A percentile compares a stretch with the other conserved stretches of the same genome.
These are phyloP conservation scores for Colletes collaris DNA, from an alignment of 2,888 invertebrate genomes.

Conservation along the genomic window DNA sequence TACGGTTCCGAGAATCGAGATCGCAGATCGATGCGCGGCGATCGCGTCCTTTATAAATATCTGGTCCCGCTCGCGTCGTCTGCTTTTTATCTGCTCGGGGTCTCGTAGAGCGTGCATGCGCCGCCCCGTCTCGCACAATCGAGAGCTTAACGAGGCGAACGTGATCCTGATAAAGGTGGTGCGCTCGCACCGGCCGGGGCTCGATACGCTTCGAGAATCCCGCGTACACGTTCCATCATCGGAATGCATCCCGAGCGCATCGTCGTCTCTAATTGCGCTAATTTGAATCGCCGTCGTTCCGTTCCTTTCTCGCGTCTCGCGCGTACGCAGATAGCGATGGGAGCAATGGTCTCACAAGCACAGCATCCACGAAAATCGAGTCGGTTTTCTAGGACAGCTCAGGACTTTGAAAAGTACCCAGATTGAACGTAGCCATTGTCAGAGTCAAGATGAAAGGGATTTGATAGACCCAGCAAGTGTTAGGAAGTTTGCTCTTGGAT, in stretches of 20 bases:
- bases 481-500: too few species aligned
- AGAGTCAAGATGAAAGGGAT: too few species aligned
- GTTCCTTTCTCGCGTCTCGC: slow-evolving; percentile 8
- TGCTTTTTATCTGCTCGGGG: slow-evolving; percentile 30
- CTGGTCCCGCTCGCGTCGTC: slow-evolving; percentile 38
- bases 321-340: not conserved
- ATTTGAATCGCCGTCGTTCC: slow-evolving; percentile 26
- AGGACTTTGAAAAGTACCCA: too few species aligned
- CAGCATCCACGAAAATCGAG: too few species aligned
- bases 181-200: not conserved
- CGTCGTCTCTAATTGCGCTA: slow-evolving; percentile 51
- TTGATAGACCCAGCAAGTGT: too few species aligned
- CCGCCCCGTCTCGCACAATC: slow-evolving; percentile 48
- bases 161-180: slow-evolving; percentile 56
- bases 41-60: slow-evolving; percentile 50
- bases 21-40: slow-evolving; percentile 22
- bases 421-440: too few species aligned
- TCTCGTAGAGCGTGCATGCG: slow-evolving; percentile 12
- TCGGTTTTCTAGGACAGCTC: too few species aligned
- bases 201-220: slow-evolving; percentile 43
- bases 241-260: slow-evolving; percentile 38
- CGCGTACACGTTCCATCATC: slow-evolving; percentile 36
- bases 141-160: slow-evolving; percentile 57
- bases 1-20: slow-evolving; percentile 43
- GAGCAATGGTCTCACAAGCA: not conserved